Evolutionary conservation across 2,113 vertebrate genomes (phyloP), one percentile per base, ranked within the genome.

Genomic region (Dipodomys spectabilis): DNA sequence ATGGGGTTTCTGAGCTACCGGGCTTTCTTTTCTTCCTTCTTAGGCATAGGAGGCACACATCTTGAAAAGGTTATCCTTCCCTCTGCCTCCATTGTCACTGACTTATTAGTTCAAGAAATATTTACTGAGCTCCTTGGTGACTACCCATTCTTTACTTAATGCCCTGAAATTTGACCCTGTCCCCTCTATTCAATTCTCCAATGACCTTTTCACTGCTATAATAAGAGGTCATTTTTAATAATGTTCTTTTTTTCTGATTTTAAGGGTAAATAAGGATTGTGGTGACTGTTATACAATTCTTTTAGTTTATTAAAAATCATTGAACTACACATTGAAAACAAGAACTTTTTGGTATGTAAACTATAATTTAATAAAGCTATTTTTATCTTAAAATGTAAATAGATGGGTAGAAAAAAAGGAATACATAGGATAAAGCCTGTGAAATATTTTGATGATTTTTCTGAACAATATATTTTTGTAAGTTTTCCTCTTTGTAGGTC

Each of bases 181-280:
- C 65, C 10, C 28, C 5, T 79, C 77, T 86, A 83, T 39, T 92
- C 39, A 60, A 64, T 18, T 84, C 35, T 22, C 27, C 49, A 64
- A 9, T 28, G 60, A 20, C 67, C 25, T 9, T 64, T 73, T 69
- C 45, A 80, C 20, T 79, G 60, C 39, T 79, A 1, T 35, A 77
- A 45, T 45, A 83, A 82, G 27, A 88, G 23, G 62, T 60, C 39
- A 77, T 81, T 71, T 88, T 72, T 28, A 19, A 85, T 78, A 77
- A 57, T 13, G 78, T 32, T 73, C 8, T 22, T 28, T 69, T 67
- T 73, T 74, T 85, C 28, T 20, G 45, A 92, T 90, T 82, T 78
- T 44, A 83, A 80, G 90, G 79, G 13, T 53, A 86, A 90, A 87
- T 71, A 53, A 62, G 83, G 86, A 68, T 65, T 82, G 72, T 83